Base-by-base conservation (phyloP, 2,797 vertebrate species). In the Falco novaeseelandiae region DNA sequence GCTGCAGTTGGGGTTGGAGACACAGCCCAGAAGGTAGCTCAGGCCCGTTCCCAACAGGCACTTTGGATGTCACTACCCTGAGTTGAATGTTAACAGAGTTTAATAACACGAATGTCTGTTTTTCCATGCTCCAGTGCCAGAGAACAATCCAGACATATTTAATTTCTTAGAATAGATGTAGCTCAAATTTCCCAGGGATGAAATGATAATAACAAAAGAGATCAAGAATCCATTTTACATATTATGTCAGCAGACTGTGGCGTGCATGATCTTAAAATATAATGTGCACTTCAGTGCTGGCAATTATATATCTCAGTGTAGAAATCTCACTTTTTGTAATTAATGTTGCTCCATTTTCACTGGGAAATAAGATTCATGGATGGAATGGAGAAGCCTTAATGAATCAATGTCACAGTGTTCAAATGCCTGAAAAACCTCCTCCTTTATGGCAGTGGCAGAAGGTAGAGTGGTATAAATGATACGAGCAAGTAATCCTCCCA, bases 251-350 rank as follows among this genome's bases (percentile, higher is more conserved):
- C 46, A 74, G 63, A 95, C 21, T 72, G 46, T 67, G 46, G 76
- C 83, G 44, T 70, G 20, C 34, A 62, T 82, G 83, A 80, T 87
- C 81, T 85, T 92, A 80, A 93, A 91, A 91, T n/a, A 81, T 13
- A 87, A 89, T 71, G 51, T 59, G 52, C 32, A 58, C 30, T 82
- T 95, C 26, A 55, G 27, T 49, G 34, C 27, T 81, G 42, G 55
- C 2, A 18, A 82, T 83, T 95, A 79, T 76, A 32, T 76, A 66
- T 79, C n/a, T 91, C 26, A n/a, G 40, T 49, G 59, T 36, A 87
- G 66, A 95, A 93, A 90, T 88, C 72, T 94, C 74, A 46, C 74
- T 86, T 76, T 76, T 88, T 54, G 13, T 85, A 89, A 95, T 93
- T 85, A 93, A 77, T 71, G 40, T 63, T 94, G 29, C 34, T 87